Evolutionary conservation across 2,113 vertebrate species (phyloP).

Genomic region (Rhinogobius similis): DNA sequence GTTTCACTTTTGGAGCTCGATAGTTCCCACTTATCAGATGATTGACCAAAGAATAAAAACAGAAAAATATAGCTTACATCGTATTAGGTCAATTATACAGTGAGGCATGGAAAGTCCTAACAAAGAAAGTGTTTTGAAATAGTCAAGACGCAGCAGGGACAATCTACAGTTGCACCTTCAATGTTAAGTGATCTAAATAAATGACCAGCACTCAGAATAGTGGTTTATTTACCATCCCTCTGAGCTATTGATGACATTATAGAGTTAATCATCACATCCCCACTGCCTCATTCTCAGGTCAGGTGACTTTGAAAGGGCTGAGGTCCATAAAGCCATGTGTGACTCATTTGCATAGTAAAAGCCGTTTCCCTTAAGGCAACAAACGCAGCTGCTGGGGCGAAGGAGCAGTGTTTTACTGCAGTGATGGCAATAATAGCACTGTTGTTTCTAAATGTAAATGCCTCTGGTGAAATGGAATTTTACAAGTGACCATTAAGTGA

Average conservation of each 20-base stretch:
- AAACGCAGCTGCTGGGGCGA: not conserved
- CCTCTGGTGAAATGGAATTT: not conserved
- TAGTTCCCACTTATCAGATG: not conserved
- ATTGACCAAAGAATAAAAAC: not conserved
- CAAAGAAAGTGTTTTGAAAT: not conserved
- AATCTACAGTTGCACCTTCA: no score
- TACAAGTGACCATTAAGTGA: not conserved
- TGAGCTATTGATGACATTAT: constrained; percentile 3
- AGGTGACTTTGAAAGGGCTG: constrained; percentile 2
- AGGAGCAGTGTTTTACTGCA: not conserved
- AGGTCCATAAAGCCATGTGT: not conserved
- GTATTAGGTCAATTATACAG: not conserved
- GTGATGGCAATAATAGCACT: not conserved
- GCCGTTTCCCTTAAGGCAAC: not conserved
- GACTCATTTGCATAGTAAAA: not conserved
- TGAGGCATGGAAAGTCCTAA: not conserved
- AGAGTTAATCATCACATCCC: not conserved
- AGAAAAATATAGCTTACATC: no score
- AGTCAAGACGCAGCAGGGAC: not conserved
- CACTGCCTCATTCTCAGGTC: not conserved
- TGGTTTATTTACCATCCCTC: not conserved
- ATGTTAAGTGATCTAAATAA: not conserved
- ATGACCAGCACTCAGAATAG: not conserved
- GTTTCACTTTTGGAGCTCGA: not conserved
- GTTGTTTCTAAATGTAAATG: not conserved